A percentile compares a stretch with the other conserved stretches of the same genome.
These are phyloP conservation scores for Adelognathus sp. DNA, from an alignment of 2,888 invertebrate genomes.

Conservation along the genomic window DNA sequence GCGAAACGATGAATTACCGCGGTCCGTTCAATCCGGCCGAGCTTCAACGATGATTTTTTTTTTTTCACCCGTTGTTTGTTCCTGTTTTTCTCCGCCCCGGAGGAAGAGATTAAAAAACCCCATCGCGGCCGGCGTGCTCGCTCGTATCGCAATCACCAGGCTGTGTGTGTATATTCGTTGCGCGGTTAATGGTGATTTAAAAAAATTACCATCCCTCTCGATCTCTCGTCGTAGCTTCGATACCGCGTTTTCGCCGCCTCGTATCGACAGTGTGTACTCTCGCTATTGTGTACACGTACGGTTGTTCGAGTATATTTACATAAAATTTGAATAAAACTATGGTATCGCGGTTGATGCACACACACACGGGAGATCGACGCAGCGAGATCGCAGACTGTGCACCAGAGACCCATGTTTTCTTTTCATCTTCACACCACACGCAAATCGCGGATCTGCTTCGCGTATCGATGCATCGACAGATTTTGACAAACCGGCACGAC, in stretches of 20 bases:
- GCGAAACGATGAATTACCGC: not conserved
- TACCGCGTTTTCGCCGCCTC: not conserved
- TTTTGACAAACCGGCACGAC: not conserved
- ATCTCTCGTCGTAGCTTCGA: not conserved
- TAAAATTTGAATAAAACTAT: conserved; percentile 56
- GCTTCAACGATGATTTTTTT: not conserved
- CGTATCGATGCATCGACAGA: conserved; percentile 10
- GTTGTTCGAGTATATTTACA: conserved; percentile 18
- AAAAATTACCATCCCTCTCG: conserved; percentile 18
- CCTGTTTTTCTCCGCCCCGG: not conserved
- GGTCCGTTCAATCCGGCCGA: not conserved
- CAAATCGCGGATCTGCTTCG: conserved; percentile 13
- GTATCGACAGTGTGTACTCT: not conserved
- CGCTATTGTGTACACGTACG: not conserved
- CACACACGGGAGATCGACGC: conserved; percentile 20
- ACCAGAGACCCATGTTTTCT: conserved; percentile 39
- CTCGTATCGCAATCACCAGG: conserved; percentile 9
- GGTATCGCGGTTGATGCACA: conserved; percentile 50
- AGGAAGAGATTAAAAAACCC: not conserved
- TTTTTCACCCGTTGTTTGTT: not conserved
- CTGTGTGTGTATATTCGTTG: conserved; percentile 11
- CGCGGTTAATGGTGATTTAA: conserved; percentile 20
- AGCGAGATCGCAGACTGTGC: conserved; percentile 10
- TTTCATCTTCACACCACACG: conserved; percentile 47
- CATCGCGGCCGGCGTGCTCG: not conserved